Evolutionary conservation across 1,140 invertebrate genomes (phyloP).

Genomic region (Goniozus legneri): DNA sequence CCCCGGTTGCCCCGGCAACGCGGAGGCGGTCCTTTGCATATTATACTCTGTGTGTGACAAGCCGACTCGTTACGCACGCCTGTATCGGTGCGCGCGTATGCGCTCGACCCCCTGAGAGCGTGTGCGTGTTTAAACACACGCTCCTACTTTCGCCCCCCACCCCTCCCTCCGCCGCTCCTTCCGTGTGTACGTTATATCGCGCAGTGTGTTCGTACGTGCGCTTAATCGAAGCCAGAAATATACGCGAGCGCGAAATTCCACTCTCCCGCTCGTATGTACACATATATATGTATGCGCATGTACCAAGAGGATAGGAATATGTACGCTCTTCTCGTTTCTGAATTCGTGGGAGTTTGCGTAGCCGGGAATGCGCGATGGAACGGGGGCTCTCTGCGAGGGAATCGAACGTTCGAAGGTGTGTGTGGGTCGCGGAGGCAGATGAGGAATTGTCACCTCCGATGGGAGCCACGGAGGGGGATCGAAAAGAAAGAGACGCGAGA

Average conservation of each 20-base stretch:
- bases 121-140: too few species aligned
- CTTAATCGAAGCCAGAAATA: conserved; percentile 8
- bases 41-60: conserved; percentile 49
- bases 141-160: background rate
- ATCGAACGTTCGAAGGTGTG: conserved; percentile 33
- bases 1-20: conserved; percentile 42
- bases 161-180: background rate
- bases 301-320: background rate
- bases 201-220: conserved; percentile 1
- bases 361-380: conserved; percentile 19
- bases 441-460: conserved; percentile 46
- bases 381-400: conserved; percentile 27
- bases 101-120: too few species aligned
- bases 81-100: conserved; percentile 29
- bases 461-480: conserved; percentile 10
- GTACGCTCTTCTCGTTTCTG: background rate
- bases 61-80: conserved; percentile 43
- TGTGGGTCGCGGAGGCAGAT: conserved; percentile 38
- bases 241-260: background rate
- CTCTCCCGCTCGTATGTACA: background rate
- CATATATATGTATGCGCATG: background rate
- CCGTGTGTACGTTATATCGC: background rate
- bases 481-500: conserved; percentile 16
- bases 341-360: conserved; percentile 7
- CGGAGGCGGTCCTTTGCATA: conserved; percentile 49